These are phyloP conservation scores for Proisotoma minuta DNA, from an alignment of 2,888 invertebrate species.

Conservation along the genomic window DNA sequence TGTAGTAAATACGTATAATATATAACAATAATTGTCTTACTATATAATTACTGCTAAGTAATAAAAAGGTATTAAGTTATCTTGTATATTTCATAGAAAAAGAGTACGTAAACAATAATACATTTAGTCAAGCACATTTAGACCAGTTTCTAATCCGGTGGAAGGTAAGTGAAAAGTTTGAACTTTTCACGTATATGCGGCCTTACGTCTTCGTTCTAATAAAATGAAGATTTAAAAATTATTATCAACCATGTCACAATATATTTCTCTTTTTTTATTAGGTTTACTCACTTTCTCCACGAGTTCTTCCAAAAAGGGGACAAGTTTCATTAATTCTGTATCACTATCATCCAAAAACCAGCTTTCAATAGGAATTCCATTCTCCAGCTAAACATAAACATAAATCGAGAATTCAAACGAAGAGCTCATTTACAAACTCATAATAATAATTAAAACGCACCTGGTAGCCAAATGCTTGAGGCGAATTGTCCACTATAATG, in stretches of 20 bases:
- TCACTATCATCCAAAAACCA: constrained; percentile 92
- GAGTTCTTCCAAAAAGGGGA: constrained; percentile 85
- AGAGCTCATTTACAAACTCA: too few relatives aligned
- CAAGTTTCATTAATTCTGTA: constrained; percentile 79
- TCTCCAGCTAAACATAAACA: constrained; percentile 67
- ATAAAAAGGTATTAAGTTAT: too few relatives aligned
- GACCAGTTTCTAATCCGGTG: constrained; percentile 73
- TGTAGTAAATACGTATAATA: too few relatives aligned
- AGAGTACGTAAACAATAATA: too few relatives aligned
- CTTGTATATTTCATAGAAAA: too few relatives aligned
- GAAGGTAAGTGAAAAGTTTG: constrained; percentile 80
- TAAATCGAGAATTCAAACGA: constrained; percentile 21
- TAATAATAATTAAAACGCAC: constrained; percentile 51
- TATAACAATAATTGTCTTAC: too few relatives aligned
- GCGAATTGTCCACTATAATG: constrained; percentile 81
- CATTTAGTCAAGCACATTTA: too few relatives aligned
- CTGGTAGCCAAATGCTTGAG: constrained; percentile 90
- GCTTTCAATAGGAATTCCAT: constrained; percentile 94
- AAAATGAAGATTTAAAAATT: constrained; percentile 42
- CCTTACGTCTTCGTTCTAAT: constrained; percentile 84
- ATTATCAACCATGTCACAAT: too few relatives aligned
- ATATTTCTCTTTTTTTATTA: background rate
- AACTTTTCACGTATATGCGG: constrained; percentile 86
- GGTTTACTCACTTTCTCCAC: constrained; percentile 66
- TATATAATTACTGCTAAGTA: too few relatives aligned